Evolutionary conservation across 2,113 vertebrate species (phyloP).

Genomic region (Poeciliopsis prolifica): DNA sequence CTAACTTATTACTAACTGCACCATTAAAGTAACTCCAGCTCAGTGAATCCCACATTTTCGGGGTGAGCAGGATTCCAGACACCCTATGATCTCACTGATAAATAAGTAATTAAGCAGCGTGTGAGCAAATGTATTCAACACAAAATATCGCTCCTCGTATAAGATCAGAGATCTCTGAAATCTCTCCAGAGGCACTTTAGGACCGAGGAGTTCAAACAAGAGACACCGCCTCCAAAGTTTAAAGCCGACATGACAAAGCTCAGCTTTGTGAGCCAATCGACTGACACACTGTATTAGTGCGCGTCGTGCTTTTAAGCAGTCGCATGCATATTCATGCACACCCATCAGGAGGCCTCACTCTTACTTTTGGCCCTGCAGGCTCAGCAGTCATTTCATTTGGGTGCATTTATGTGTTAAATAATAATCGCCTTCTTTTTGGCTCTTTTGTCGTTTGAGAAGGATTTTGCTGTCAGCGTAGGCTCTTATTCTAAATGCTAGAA

Average conservation of each 20-base stretch:
- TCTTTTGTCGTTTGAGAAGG: slow-evolving; percentile 20
- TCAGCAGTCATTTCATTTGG: slow-evolving; percentile 41
- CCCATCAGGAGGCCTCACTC: slow-evolving; percentile 55
- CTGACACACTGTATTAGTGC: slow-evolving; percentile 55
- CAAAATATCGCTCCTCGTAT: slow-evolving; percentile 7
- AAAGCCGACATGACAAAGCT: slow-evolving; percentile 59
- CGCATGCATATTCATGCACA: slow-evolving; percentile 60
- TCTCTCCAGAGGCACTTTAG: slow-evolving; percentile 29
- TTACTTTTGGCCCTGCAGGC: slow-evolving; percentile 32
- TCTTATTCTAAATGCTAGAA: slow-evolving; percentile 19
- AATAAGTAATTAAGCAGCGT: slow-evolving; percentile 42
- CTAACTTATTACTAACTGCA: slow-evolving; percentile 25
- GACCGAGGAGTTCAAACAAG: slow-evolving; percentile 26
- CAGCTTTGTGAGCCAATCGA: slow-evolving; percentile 56
- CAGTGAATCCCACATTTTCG: slow-evolving; percentile 44
- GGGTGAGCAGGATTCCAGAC: slow-evolving; percentile 25
- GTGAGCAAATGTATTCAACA: slow-evolving; percentile 18
- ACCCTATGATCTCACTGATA: slow-evolving; percentile 20
- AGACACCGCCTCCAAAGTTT: slow-evolving; percentile 49
- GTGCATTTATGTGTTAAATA: slow-evolving; percentile 52
- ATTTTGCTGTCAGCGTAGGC: slow-evolving; percentile 1
- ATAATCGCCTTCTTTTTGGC: slow-evolving; percentile 45
- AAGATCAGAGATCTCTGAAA: slow-evolving; percentile 27
- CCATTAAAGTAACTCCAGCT: slow-evolving; percentile 45
- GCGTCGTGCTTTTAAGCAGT: slow-evolving; percentile 44